phyloP scores from a whole-genome alignment of 1,140 invertebrate species.

The Trichomalopsis sarcophagae region DNA sequence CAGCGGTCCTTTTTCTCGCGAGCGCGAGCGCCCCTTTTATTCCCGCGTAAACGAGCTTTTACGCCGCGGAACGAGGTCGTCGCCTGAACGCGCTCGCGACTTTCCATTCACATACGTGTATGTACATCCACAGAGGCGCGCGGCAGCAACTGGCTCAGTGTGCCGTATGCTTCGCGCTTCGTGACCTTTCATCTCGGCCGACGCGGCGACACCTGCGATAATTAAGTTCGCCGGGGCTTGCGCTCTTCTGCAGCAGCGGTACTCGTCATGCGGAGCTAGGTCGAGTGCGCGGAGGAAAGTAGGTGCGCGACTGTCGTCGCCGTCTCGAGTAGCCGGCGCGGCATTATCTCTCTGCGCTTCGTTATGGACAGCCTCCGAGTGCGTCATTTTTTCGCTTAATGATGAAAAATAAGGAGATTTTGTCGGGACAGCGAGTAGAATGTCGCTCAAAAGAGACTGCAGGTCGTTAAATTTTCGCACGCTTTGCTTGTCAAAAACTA shows the following conservation, averaged over 20 bases:
- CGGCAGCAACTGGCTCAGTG: background rate
- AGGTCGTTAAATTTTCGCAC: background rate
- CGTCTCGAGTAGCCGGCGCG: background rate
- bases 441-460: background rate
- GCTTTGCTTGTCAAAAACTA: background rate
- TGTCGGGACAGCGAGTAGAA: background rate
- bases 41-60: slow-evolving; percentile 6
- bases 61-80: background rate
- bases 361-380: background rate
- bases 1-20: background rate
- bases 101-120: background rate
- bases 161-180: background rate
- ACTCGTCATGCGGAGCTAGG: background rate
- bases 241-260: background rate
- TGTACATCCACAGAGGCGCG: background rate
- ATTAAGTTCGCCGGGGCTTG: background rate
- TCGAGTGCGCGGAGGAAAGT: background rate
- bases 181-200: background rate
- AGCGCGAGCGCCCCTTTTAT: background rate
- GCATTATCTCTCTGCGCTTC: background rate
- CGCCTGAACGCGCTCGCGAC: background rate
- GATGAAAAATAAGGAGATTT: background rate
- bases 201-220: background rate
- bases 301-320: background rate
- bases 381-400: background rate